phyloP scores from a whole-genome alignment of 2,888 invertebrate species.

The Physocephala rufipes region DNA sequence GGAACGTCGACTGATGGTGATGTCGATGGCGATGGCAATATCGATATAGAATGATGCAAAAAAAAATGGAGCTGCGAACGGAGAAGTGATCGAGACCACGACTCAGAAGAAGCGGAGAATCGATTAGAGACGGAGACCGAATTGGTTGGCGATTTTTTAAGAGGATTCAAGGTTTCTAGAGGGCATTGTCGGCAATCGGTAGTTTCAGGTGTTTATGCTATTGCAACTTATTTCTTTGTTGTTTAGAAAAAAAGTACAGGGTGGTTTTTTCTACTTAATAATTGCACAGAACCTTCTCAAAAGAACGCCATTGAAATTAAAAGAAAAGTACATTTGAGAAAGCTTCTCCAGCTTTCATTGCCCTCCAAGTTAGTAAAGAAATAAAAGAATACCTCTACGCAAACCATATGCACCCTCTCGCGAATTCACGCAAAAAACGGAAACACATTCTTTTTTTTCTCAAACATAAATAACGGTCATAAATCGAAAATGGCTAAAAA shows the following conservation, averaged over 20 bases:
- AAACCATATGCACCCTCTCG: no score
- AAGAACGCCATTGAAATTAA: not conserved
- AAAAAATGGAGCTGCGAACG: no score
- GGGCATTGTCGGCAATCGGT: constrained; percentile 12
- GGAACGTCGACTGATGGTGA: not conserved
- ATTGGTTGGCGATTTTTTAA: no score
- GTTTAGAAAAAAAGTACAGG: not conserved
- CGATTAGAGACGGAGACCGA: no score
- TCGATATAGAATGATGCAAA: no score
- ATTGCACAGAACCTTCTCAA: not conserved
- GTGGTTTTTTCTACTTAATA: not conserved
- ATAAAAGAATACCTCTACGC: no score
- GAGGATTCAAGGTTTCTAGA: no score
- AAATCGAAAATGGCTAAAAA: constrained; percentile 67
- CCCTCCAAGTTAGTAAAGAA: no score
- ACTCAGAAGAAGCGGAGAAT: no score
- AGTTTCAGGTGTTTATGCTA: constrained; percentile 28
- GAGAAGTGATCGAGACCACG: no score
- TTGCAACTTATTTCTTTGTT: constrained; percentile 9
- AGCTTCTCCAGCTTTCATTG: not conserved
- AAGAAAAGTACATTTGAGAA: not conserved
- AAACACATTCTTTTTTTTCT: constrained; percentile 46
- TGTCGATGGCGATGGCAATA: not conserved
- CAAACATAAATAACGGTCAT: constrained; percentile 67
- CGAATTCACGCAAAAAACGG: constrained; percentile 8